Evolutionary conservation across 1,140 invertebrate species (phyloP).

Genomic region (Heliothis virescens): DNA sequence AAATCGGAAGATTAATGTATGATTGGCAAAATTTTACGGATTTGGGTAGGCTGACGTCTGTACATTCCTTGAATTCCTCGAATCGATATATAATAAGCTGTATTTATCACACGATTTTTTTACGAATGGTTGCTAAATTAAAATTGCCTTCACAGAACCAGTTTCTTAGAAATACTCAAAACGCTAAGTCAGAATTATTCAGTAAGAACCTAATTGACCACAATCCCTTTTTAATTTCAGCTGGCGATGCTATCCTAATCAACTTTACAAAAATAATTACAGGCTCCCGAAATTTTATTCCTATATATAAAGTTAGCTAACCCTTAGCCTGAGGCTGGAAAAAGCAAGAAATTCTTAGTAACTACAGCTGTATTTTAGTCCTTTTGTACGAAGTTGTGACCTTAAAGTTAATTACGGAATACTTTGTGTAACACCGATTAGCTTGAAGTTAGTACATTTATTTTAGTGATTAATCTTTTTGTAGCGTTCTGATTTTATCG

Average conservation of each 20-base stretch:
- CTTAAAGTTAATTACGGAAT: slow-evolving; percentile 14
- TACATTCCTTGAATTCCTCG: too few relatives aligned
- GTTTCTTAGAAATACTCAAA: too few relatives aligned
- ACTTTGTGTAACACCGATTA: slow-evolving; percentile 9
- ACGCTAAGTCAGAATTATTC: background rate
- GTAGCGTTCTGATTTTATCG: background rate
- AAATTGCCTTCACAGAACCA: too few relatives aligned
- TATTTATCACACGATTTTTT: too few relatives aligned
- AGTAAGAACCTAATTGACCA: background rate
- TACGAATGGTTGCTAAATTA: too few relatives aligned
- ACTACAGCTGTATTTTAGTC: background rate
- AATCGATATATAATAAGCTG: too few relatives aligned
- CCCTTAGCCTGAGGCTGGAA: background rate
- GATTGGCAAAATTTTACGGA: too few relatives aligned
- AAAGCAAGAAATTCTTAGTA: slow-evolving; percentile 5
- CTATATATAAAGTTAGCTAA: background rate
- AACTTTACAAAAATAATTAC: slow-evolving; percentile 5
- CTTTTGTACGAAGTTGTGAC: background rate
- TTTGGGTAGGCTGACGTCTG: too few relatives aligned
- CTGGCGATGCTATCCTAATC: background rate
- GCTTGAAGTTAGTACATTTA: background rate
- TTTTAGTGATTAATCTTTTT: slow-evolving; percentile 3
- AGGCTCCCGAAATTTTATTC: background rate
- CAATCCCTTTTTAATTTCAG: background rate
- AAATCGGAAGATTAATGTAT: too few relatives aligned